phyloP scores from a whole-genome alignment of 2,888 invertebrate genomes.

The Hypselothyrea guttata region DNA sequence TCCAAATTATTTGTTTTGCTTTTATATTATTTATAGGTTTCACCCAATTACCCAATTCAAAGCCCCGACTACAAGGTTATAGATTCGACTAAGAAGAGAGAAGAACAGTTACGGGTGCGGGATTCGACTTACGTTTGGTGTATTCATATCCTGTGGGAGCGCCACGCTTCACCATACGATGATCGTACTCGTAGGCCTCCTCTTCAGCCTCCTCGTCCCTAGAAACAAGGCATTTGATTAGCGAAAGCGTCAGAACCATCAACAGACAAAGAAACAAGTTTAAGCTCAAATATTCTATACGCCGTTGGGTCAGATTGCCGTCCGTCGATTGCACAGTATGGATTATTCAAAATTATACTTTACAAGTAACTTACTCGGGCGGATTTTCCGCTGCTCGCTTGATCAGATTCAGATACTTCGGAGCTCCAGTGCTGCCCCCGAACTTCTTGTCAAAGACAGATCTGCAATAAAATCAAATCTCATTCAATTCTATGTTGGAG shows the following conservation, averaged over 20 bases:
- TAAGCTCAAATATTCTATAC: slow-evolving; percentile 24
- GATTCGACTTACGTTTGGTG: slow-evolving; percentile 66
- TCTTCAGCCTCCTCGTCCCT: slow-evolving; percentile 65
- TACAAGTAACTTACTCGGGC: slow-evolving; percentile 74
- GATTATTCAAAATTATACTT: slow-evolving; percentile 68
- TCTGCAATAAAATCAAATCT: slow-evolving; percentile 36
- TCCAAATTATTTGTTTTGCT: slow-evolving; percentile 5
- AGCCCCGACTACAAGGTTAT: slow-evolving; percentile 4
- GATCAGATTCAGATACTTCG: slow-evolving; percentile 72
- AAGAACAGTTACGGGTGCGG: neutral
- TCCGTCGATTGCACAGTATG: slow-evolving; percentile 36
- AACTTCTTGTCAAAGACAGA: slow-evolving; percentile 74
- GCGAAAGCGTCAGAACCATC: too few relatives aligned
- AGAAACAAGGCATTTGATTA: slow-evolving; percentile 24
- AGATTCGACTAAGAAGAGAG: slow-evolving; percentile 7
- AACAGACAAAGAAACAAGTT: neutral
- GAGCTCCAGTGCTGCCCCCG: slow-evolving; percentile 49
- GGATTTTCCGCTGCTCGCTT: slow-evolving; percentile 72
- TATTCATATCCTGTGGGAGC: slow-evolving; percentile 65
- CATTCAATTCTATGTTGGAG: neutral
- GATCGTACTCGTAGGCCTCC: slow-evolving; percentile 65
- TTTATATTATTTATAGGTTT: slow-evolving; percentile 14
- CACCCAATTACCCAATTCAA: slow-evolving; percentile 27
- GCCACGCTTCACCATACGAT: slow-evolving; percentile 60
- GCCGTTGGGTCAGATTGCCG: slow-evolving; percentile 6